Conservation (phyloP, 92 coral and sea anemone species). For the Bergia sp. region DNA sequence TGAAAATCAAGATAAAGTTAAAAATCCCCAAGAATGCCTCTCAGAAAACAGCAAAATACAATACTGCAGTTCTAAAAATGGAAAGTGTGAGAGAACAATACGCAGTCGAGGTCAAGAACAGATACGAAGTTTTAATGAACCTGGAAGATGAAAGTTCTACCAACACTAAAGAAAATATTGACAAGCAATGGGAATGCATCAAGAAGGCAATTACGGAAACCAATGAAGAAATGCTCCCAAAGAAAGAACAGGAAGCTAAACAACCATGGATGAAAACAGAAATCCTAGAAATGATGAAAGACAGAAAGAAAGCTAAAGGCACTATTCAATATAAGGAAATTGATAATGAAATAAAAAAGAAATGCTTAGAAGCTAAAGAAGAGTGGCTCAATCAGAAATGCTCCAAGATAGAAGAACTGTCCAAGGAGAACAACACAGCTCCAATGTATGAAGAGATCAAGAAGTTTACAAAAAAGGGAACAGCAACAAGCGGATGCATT, state of each 20-base stretch:
- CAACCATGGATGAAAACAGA: background rate
- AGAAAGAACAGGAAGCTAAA: background rate
- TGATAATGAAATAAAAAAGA: slow-evolving; percentile 7
- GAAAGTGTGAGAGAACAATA: background rate
- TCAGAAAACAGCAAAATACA: no score
- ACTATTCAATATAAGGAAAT: slow-evolving; percentile 23
- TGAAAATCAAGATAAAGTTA: no score
- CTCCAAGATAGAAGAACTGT: slow-evolving; percentile 23
- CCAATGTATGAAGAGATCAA: slow-evolving; percentile 22
- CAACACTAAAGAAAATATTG: background rate
- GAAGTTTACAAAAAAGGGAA: slow-evolving; percentile 24
- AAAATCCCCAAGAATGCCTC: no score
- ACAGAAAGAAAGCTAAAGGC: slow-evolving; percentile 23
- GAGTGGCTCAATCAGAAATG: slow-evolving; percentile 23
- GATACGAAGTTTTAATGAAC: background rate
- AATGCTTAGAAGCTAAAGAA: slow-evolving; percentile 21
- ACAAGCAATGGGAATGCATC: background rate
- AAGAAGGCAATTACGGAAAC: background rate
- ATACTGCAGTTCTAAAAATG: background rate
- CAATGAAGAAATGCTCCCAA: background rate
- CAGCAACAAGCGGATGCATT: slow-evolving; percentile 19
- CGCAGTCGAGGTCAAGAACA: background rate
- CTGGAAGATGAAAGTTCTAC: background rate
- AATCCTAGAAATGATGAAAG: background rate
- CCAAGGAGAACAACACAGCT: slow-evolving; percentile 21